Base-by-base conservation (phyloP, 2,888 invertebrate species). In the Malachius bipustulatus region DNA sequence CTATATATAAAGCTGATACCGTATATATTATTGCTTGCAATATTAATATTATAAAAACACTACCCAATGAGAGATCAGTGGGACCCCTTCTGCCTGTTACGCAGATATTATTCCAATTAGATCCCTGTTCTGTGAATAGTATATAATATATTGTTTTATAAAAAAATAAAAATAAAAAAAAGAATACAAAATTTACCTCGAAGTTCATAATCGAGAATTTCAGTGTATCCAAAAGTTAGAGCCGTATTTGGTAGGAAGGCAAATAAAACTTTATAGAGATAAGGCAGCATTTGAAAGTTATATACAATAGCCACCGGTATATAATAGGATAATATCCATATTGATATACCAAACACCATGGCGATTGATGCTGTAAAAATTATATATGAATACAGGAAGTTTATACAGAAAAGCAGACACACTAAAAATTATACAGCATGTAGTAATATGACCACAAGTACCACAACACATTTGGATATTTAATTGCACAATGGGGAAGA, bases 1-100 rank as follows among this genome's bases (percentile, higher is more conserved):
- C 77, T 26, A 78, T 56, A 49, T 78, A 79, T 58, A 72, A 66
- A 2, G 76, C 68, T 9, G 76, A 46, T 8, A 70, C 15, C 30
- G 65, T 51, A 47, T 69, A 72, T n/a, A 77, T 19, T 4, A 69
- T 15, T 3, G 61, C 58, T 46, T 71, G 69, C 2, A 67, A 31
- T 4, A 70, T 39, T 32, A 75, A 49, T 64, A 70, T 69, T 8
- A 66, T 16, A 40, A 70, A 55, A 10, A 65, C 56, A 32, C 55
- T 48, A 3, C 50, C 48, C 52, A 64, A 52, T 11, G 58, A 51
- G 9, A 62, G 42, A 32, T 59, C 59, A 30, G 56, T 49, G 1
- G 36, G 30, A 26, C 55, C 51, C 8, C 52, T 53, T 36, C 46
- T 54, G 11, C 56, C 61, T 4, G 58, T 47, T 31, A 50, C 14